phyloP scores from a whole-genome alignment of 2,113 vertebrate genomes.

The Clarias batrachus region DNA sequence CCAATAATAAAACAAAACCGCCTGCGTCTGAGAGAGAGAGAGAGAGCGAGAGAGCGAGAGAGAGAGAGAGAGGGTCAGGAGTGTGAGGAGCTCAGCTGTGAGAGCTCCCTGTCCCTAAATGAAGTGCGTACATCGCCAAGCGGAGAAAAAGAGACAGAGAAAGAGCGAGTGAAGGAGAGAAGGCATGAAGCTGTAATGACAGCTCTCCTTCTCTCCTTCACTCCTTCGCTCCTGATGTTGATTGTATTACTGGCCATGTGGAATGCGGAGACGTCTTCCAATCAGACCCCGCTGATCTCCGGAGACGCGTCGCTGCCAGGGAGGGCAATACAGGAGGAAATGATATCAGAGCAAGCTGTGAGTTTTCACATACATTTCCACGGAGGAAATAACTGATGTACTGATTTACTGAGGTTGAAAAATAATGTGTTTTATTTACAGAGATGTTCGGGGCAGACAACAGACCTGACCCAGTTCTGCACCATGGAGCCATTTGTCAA shows the following conservation, averaged over 20 bases:
- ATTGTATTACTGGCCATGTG: constrained; percentile 46
- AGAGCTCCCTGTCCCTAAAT: constrained; percentile 40
- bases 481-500: not conserved
- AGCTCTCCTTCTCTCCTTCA: constrained; percentile 5
- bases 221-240: constrained; percentile 33
- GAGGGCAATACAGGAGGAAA: constrained; percentile 31
- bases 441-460: constrained; percentile 5
- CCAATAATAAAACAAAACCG: not conserved
- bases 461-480: constrained; percentile 23
- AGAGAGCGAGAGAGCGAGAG: constrained; percentile 38
- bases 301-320: constrained; percentile 24
- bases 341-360: constrained; percentile 40
- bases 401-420: not conserved
- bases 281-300: constrained; percentile 49
- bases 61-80: constrained; percentile 3
- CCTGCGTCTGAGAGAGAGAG: not conserved
- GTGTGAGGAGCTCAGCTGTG: constrained; percentile 30
- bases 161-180: constrained; percentile 16
- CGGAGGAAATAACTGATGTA: not conserved
- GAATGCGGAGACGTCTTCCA: constrained; percentile 36
- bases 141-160: not conserved
- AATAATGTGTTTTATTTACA: constrained; percentile 25
- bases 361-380: constrained; percentile 14
- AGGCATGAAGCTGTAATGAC: constrained; percentile 15
- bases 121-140: constrained; percentile 25